Conservation (phyloP, 2,888 invertebrate species). For the Amblyteles armatorius region DNA sequence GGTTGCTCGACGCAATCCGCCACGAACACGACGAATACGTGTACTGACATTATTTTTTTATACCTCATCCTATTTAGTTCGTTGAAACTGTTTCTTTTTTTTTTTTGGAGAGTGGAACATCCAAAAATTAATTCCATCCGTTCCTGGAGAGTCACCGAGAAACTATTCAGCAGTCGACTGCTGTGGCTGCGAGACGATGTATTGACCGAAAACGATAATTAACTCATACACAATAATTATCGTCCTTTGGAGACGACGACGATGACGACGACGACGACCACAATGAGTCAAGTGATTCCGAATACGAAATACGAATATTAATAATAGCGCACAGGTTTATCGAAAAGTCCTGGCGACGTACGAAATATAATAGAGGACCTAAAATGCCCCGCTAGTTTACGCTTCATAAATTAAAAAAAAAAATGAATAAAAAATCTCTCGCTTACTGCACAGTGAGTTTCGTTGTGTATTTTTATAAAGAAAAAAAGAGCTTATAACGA, state of each 20-base stretch:
- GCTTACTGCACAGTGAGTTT: slow-evolving; percentile 82
- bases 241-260: slow-evolving; percentile 45
- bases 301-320: slow-evolving; percentile 65
- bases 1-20: slow-evolving; percentile 60
- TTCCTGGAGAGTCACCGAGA: slow-evolving; percentile 15
- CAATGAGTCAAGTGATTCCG: slow-evolving; percentile 62
- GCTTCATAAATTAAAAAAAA: slow-evolving; percentile 74
- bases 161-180: slow-evolving; percentile 49
- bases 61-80: slow-evolving; percentile 11
- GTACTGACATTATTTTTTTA: slow-evolving; percentile 54
- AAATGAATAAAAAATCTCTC: slow-evolving; percentile 68
- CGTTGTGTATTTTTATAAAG: slow-evolving; percentile 84
- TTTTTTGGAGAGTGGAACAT: slow-evolving; percentile 57
- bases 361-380: slow-evolving; percentile 67
- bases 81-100: slow-evolving; percentile 1
- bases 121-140: slow-evolving; percentile 47
- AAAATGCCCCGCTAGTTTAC: slow-evolving; percentile 74
- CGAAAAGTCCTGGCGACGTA: slow-evolving; percentile 69
- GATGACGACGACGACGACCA: slow-evolving; percentile 58
- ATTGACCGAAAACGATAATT: slow-evolving; percentile 57
- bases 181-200: slow-evolving; percentile 53
- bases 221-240: slow-evolving; percentile 42
- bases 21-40: slow-evolving; percentile 33
- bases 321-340: slow-evolving; percentile 71
- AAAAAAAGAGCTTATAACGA: slow-evolving; percentile 78